Conservation (phyloP, 2,797 vertebrate genomes). For the Macropodus opercularis region DNA sequence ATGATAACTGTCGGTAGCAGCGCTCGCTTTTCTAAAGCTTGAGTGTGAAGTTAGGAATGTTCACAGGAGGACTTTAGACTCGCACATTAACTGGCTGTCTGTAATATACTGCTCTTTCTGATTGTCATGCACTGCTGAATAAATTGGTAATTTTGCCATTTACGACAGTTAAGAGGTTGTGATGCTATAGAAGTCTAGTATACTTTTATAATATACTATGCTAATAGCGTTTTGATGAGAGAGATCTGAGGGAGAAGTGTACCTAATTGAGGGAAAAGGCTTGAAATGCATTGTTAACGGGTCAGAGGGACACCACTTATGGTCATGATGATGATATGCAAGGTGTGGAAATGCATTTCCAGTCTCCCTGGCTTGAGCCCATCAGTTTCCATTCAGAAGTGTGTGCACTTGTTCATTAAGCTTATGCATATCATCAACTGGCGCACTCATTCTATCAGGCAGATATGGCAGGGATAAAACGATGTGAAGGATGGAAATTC, state of each 20-base stretch:
- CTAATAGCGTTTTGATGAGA: constrained; percentile 75
- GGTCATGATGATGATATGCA: constrained; percentile 76
- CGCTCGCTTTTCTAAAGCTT: too few species aligned
- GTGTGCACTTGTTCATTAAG: constrained; percentile 81
- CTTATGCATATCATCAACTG: constrained; percentile 80
- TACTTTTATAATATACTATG: constrained; percentile 53
- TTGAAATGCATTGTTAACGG: constrained; percentile 83
- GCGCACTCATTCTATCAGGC: constrained; percentile 76
- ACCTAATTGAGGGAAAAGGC: constrained; percentile 81
- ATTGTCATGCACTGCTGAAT: constrained; percentile 36
- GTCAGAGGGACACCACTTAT: constrained; percentile 78
- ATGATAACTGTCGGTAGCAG: too few species aligned
- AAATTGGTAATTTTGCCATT: constrained; percentile 47
- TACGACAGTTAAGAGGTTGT: constrained; percentile 39
- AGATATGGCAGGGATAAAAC: constrained; percentile 80
- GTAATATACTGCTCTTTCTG: constrained; percentile 4
- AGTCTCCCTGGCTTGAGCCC: constrained; percentile 74
- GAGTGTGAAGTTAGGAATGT: constrained; percentile 22
- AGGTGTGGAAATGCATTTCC: constrained; percentile 82
- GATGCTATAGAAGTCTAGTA: constrained; percentile 25
- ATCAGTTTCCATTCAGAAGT: constrained; percentile 81
- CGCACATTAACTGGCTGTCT: constrained; percentile 1
- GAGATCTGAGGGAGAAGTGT: constrained; percentile 69
- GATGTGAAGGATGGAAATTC: constrained; percentile 81
- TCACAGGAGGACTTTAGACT: not conserved